Base-by-base conservation (phyloP, 2,797 vertebrate species). In the Acipenser ruthenus region DNA sequence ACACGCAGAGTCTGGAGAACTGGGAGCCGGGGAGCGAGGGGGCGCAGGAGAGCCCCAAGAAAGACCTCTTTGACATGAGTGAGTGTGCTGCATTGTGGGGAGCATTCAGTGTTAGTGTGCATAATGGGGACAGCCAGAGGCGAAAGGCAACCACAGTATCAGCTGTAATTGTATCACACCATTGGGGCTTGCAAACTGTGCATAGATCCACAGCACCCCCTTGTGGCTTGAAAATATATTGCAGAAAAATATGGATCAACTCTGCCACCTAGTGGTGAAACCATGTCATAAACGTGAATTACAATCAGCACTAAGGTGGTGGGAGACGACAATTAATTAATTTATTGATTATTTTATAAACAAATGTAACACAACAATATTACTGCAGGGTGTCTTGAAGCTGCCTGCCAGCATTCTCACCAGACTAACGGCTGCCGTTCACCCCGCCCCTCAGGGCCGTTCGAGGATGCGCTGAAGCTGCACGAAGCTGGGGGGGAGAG, bases 41-140 rank as follows among this genome's bases (percentile, higher is more conserved):
- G n/a, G 64, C 63, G 0, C 86, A 88, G 0, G 93, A 94, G 52
- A 99, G 95, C 74, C 96, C 96, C 50, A 91, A 93, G 70, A 98
- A 94, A 75, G 96, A 98, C 74, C 89, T 98, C 12, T 99, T 98
- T 69, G 96, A 99, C 72, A 99, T 99, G 96, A 93, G 96, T 99
- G 86, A 75, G 95, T 77, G 15, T n/a, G 6, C 47, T 62, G 7
- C 6, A 12, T 47, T 37, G 37, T 37, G 37, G 37, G 37, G 37
- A 37, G 37, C 37, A 37, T 37, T 37, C 37, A 5, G 37, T 37
- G 37, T 37, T 37, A 37, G 37, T 37, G 37, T 4, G 37, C 37
- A 37, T 37, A 37, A 37, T 37, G 37, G 37, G 37, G 37, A 37
- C 37, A 37, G 37, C 37, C 23, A 37, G 23, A 37, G 2, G 4